These are phyloP conservation scores for Tillus elongatus DNA, from an alignment of 2,888 invertebrate genomes.

Conservation along the genomic window DNA sequence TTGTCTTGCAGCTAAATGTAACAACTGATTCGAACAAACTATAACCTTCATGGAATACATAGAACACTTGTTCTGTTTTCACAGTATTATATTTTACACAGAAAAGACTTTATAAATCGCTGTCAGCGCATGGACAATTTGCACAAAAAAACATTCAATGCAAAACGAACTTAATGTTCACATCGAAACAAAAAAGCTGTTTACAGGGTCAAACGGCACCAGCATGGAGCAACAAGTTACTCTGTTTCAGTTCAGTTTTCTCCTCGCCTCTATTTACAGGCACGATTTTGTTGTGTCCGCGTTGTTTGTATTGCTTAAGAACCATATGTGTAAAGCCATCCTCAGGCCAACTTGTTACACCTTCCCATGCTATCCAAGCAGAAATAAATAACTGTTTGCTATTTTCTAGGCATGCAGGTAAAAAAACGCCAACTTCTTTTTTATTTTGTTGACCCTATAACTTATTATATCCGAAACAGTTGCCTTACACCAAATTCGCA, in stretches of 20 bases:
- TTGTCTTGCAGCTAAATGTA: too few relatives aligned
- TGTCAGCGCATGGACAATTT: neutral
- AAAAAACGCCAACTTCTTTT: too few relatives aligned
- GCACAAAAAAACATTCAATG: neutral
- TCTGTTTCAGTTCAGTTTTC: slow-evolving; percentile 20
- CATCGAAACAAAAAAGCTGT: slow-evolving; percentile 15
- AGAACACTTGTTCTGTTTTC: too few relatives aligned
- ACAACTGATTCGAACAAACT: too few relatives aligned
- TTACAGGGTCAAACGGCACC: slow-evolving; percentile 20
- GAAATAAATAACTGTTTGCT: too few relatives aligned
- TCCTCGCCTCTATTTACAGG: slow-evolving; percentile 16
- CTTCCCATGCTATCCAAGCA: slow-evolving; percentile 11
- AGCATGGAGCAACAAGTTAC: slow-evolving; percentile 24
- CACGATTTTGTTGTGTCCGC: slow-evolving; percentile 25
- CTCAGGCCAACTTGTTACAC: slow-evolving; percentile 28
- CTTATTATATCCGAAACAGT: too few relatives aligned
- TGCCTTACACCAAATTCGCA: too few relatives aligned
- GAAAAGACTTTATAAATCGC: neutral
- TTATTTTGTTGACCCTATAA: too few relatives aligned
- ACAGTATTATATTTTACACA: too few relatives aligned
- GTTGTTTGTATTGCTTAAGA: slow-evolving; percentile 26
- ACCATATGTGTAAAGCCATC: slow-evolving; percentile 20
- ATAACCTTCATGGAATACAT: too few relatives aligned
- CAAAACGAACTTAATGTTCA: neutral
- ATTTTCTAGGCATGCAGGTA: too few relatives aligned